Conservation (phyloP, 2,888 invertebrate genomes). For the Tyria jacobaeae region DNA sequence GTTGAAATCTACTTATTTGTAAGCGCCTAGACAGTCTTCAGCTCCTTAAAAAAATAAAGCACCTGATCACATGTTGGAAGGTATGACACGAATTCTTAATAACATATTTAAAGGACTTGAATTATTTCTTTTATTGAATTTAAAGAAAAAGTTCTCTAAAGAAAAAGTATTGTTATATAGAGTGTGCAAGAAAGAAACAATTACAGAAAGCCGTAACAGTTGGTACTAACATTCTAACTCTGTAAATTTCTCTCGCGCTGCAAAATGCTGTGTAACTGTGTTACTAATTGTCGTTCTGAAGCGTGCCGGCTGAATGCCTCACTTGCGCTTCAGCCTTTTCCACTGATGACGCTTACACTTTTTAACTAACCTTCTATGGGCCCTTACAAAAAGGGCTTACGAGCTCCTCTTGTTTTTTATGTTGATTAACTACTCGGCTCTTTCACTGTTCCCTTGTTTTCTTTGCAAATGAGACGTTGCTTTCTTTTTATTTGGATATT, state of each 20-base stretch:
- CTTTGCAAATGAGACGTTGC: conserved; percentile 13
- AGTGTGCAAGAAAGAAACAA: conserved; percentile 24
- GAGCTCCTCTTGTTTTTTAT: conserved; percentile 39
- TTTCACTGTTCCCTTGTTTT: conserved; percentile 23
- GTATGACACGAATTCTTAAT: neutral
- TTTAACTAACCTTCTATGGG: conserved; percentile 48
- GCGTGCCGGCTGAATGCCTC: conserved; percentile 39
- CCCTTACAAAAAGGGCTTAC: conserved; percentile 44
- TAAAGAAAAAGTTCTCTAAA: conserved; percentile 18
- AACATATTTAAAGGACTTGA: too few species aligned
- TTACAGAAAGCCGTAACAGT: conserved; percentile 23
- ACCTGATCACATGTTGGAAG: neutral
- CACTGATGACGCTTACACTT: conserved; percentile 53
- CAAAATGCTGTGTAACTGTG: conserved; percentile 22
- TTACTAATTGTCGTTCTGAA: conserved; percentile 39
- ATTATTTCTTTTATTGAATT: neutral
- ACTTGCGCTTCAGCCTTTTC: conserved; percentile 41
- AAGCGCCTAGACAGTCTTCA: too few species aligned
- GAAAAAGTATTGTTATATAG: conserved; percentile 15
- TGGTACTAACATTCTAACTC: conserved; percentile 12
- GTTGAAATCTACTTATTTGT: too few species aligned
- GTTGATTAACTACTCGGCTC: conserved; percentile 42
- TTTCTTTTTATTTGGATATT: conserved; percentile 13
- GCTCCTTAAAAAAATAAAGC: too few species aligned
- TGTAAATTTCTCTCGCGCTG: conserved; percentile 4